Conservation (phyloP, 1,140 invertebrate species). For the Drosophila ananassae region DNA sequence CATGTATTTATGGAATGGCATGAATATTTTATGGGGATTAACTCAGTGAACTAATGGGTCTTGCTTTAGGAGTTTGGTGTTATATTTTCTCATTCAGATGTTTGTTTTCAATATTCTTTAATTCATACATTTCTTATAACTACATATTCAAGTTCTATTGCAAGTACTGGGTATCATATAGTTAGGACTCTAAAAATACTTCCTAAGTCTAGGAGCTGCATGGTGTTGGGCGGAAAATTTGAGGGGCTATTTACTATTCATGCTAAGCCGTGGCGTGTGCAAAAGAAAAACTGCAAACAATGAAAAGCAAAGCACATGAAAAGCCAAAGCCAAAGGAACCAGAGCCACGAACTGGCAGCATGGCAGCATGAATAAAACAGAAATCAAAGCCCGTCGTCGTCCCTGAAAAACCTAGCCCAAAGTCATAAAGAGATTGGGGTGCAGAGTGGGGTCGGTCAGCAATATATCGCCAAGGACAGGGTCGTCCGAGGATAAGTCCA, state of each 20-base stretch:
- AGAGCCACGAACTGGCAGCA: slow-evolving; percentile 41
- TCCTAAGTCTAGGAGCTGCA: slow-evolving; percentile 14
- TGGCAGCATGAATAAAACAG: slow-evolving; percentile 70
- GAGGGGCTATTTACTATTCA: slow-evolving; percentile 75
- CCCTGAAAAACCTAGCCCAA: slow-evolving; percentile 59
- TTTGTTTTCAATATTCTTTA: too few relatives aligned
- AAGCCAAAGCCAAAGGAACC: slow-evolving; percentile 36
- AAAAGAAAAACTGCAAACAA: slow-evolving; percentile 77
- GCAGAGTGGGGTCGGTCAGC: neutral
- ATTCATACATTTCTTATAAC: too few relatives aligned
- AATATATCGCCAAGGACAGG: slow-evolving; percentile 6
- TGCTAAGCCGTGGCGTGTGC: slow-evolving; percentile 72
- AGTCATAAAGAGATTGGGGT: slow-evolving; percentile 36
- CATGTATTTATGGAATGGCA: neutral
- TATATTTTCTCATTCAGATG: neutral
- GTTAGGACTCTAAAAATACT: neutral
- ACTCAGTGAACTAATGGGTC: neutral
- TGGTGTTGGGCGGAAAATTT: neutral
- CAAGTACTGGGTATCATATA: slow-evolving; percentile 6
- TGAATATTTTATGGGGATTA: neutral
- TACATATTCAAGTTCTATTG: neutral
- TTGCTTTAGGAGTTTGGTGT: neutral
- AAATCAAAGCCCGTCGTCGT: slow-evolving; percentile 55
- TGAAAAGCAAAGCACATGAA: slow-evolving; percentile 61
- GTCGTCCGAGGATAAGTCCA: neutral